These are phyloP conservation scores for Zaprionus gabonicus DNA, from an alignment of 1,140 invertebrate genomes.

Conservation along the genomic window DNA sequence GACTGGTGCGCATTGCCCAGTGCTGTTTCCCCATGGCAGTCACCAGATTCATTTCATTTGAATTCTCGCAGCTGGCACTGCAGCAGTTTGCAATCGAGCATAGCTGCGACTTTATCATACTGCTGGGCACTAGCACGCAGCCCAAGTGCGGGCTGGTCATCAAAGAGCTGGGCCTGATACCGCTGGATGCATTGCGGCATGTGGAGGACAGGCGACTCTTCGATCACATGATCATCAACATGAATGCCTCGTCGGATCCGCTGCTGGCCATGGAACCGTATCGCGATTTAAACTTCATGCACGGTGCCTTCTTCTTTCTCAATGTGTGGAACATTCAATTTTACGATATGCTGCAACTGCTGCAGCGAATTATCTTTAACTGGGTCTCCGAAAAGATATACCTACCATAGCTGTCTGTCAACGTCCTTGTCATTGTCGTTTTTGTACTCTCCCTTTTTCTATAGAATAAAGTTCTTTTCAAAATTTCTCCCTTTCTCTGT, in stretches of 20 bases:
- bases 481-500: neutral
- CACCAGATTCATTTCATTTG: slow-evolving; percentile 85
- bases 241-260: slow-evolving; percentile 35
- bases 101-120: slow-evolving; percentile 80
- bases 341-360: slow-evolving; percentile 28
- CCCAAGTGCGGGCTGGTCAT: slow-evolving; percentile 6
- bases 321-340: slow-evolving; percentile 31
- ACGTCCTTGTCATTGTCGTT: neutral
- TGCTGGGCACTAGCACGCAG: slow-evolving; percentile 84
- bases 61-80: slow-evolving; percentile 82
- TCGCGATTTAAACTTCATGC: slow-evolving; percentile 56
- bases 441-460: neutral
- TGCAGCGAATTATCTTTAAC: slow-evolving; percentile 36
- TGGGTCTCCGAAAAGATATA: slow-evolving; percentile 26
- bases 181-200: slow-evolving; percentile 79
- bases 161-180: slow-evolving; percentile 43
- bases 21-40: slow-evolving; percentile 86
- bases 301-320: slow-evolving; percentile 79
- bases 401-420: neutral
- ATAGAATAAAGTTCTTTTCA: neutral
- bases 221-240: slow-evolving; percentile 56
- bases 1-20: slow-evolving; percentile 85
- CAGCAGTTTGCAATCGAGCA: slow-evolving; percentile 84
- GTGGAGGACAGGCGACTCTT: slow-evolving; percentile 52
- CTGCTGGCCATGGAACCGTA: slow-evolving; percentile 41